These are phyloP conservation scores for Amphilophus citrinellus DNA, from an alignment of 2,113 vertebrate genomes.

Conservation along the genomic window DNA sequence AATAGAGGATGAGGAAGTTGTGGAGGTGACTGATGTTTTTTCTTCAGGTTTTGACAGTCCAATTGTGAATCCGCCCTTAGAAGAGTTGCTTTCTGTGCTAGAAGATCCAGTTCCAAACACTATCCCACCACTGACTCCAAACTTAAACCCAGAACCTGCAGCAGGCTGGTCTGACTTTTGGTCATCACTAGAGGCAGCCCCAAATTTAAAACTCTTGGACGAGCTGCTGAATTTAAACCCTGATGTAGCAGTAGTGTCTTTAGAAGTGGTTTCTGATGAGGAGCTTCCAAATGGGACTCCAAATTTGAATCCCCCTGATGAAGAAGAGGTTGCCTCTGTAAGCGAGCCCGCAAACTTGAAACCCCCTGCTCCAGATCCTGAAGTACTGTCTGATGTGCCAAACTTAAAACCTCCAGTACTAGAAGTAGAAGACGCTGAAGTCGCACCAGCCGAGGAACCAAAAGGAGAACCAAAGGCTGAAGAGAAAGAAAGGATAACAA, in stretches of 20 bases:
- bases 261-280: slow-evolving; percentile 64
- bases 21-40: slow-evolving; percentile 63
- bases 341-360: slow-evolving; percentile 86
- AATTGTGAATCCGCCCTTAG: slow-evolving; percentile 82
- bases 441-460: slow-evolving; percentile 79
- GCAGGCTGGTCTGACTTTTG: slow-evolving; percentile 83
- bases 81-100: slow-evolving; percentile 80
- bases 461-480: slow-evolving; percentile 74
- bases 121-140: slow-evolving; percentile 74
- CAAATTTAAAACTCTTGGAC: slow-evolving; percentile 76
- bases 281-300: slow-evolving; percentile 64
- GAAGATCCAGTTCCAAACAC: slow-evolving; percentile 78
- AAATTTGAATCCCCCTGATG: slow-evolving; percentile 76
- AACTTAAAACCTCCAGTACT: slow-evolving; percentile 87
- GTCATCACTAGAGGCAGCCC: slow-evolving; percentile 77
- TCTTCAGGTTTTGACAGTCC: slow-evolving; percentile 81
- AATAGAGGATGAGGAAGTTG: slow-evolving; percentile 46
- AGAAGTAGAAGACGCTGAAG: slow-evolving; percentile 68
- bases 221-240: slow-evolving; percentile 72
- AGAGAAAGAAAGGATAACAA: not conserved
- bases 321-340: slow-evolving; percentile 61
- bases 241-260: slow-evolving; percentile 60
- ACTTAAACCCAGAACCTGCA: slow-evolving; percentile 82
- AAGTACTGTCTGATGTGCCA: slow-evolving; percentile 75
- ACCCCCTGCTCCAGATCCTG: slow-evolving; percentile 64